A percentile compares a stretch with the other conserved stretches of the same genome.
Conservation (phyloP, 2,888 invertebrate genomes). For the Tryphoninae sp. region DNA sequence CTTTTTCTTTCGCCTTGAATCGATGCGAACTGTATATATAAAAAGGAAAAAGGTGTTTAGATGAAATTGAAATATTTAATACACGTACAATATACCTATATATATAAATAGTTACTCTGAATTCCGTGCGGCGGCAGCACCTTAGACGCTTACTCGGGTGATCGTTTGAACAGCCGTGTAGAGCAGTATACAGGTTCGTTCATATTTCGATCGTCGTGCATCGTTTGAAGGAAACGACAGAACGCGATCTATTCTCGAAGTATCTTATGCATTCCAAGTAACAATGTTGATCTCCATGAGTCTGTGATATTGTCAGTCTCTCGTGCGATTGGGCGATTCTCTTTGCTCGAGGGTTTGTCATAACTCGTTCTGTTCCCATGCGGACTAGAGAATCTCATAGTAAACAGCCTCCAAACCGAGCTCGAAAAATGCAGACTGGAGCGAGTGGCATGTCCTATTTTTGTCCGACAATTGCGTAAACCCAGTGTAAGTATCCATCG, state of each 20-base stretch:
- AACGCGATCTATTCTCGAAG: not conserved
- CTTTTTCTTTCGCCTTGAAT: not conserved
- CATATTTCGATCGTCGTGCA: not conserved
- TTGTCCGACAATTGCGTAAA: constrained; percentile 61
- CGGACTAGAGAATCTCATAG: no score
- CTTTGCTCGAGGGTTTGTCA: no score
- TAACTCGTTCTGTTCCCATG: no score
- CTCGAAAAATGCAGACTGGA: not conserved
- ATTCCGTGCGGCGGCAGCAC: constrained; percentile 50
- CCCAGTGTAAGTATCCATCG: constrained; percentile 57
- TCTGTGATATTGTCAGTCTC: no score
- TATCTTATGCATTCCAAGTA: no score
- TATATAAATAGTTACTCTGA: not conserved
- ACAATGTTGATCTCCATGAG: no score
- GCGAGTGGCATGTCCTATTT: constrained; percentile 58
- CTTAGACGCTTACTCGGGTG: constrained; percentile 10
- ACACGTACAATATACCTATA: no score
- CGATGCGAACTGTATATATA: not conserved
- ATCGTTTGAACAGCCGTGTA: constrained; percentile 39
- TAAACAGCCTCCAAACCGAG: no score
- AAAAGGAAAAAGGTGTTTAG: no score
- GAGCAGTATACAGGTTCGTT: not conserved
- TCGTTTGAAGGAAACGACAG: not conserved
- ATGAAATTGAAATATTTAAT: no score
- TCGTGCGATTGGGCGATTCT: no score